A percentile compares a stretch with the other conserved stretches of the same genome.
Evolutionary conservation across 2,113 vertebrate species (phyloP).

Genomic region (Dascyllus trimaculatus): DNA sequence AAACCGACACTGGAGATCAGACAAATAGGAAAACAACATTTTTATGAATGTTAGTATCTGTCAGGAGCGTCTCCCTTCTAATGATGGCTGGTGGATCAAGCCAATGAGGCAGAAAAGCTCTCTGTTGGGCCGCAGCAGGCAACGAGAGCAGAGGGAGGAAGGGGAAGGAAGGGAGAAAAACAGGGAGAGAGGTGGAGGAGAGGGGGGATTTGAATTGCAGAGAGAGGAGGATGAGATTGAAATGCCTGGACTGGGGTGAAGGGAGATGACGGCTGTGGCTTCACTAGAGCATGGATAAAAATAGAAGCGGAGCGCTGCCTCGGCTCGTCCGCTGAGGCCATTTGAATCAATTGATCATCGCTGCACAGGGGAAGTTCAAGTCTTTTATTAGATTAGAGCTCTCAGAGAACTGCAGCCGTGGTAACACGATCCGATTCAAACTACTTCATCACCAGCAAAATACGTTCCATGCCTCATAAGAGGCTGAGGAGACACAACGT

Average conservation of each 20-base stretch:
- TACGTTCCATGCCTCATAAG: neutral
- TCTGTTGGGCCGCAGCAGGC: constrained; percentile 40
- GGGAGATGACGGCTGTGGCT: constrained; percentile 37
- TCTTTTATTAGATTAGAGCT: constrained; percentile 64
- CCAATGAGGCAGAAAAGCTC: constrained; percentile 57
- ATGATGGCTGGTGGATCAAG: constrained; percentile 28
- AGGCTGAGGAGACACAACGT: neutral
- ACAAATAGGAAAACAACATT: neutral
- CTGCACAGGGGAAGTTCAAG: constrained; percentile 5
- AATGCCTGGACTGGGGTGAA: constrained; percentile 11
- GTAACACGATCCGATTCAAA: constrained; percentile 10
- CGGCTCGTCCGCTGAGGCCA: constrained; percentile 31
- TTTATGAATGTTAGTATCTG: neutral
- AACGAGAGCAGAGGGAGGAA: constrained; percentile 2
- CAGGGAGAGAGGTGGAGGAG: neutral
- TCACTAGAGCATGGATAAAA: constrained; percentile 56
- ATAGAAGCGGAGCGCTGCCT: constrained; percentile 53
- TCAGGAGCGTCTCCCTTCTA: neutral
- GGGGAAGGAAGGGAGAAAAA: neutral
- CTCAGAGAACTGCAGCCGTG: constrained; percentile 17
- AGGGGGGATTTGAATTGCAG: neutral
- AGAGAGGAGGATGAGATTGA: constrained; percentile 21
- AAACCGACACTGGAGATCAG: neutral
- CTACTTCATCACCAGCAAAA: constrained; percentile 20
- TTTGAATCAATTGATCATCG: constrained; percentile 70